Evolutionary conservation across 2,797 vertebrate genomes (phyloP), one percentile per base, ranked within the genome.

Genomic region (Rhinichthys osculus): DNA sequence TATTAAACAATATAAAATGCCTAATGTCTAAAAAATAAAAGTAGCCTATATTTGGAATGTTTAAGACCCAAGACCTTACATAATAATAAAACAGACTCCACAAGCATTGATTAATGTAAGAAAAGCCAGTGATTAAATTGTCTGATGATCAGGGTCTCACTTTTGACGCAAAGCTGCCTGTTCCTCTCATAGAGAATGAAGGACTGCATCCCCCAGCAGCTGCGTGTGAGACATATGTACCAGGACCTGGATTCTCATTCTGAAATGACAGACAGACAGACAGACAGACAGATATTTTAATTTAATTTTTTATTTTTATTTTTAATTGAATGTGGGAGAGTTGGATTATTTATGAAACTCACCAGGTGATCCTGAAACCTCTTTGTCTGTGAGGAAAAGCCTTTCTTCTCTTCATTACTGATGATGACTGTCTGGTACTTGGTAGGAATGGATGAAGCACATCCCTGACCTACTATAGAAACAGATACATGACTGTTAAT

Each of bases 131-230:
- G 33, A 66, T 27, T 66, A 66, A 33, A 74, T 33, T 13, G 7
- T 59, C 11, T 62, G 8, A 35, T 62, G 4, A 33, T 33, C 23
- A n/a, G 30, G 40, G 40, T 35, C 93, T 94, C 91, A 97, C 95
- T 95, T 92, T 91, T 0, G 95, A 95, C 3, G 93, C 91, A 54
- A 97, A 96, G 42, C 94, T 90, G 3, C 94, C 91, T 0, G 95
- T 96, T 87, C 96, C 96, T 92, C 94, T 96, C 86, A 89, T 94
- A 38, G 96, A 97, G 90, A 96, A 92, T 0, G 96, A 97, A 16
- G 93, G 95, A 52, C 90, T 95, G 81, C 82, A 84, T 79, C 88
- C 87, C 47, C 96, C 95, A 40, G 91, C 79, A 10, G 89, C 89
- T 9, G 70, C 84, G 44, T 93, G 84, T 54, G 23, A 85, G 1